Percentiles rank a stretch among this genome's conserved stretches.
Evolutionary conservation across 2,888 invertebrate genomes (phyloP).

Genomic region (Ormia ochracea): DNA sequence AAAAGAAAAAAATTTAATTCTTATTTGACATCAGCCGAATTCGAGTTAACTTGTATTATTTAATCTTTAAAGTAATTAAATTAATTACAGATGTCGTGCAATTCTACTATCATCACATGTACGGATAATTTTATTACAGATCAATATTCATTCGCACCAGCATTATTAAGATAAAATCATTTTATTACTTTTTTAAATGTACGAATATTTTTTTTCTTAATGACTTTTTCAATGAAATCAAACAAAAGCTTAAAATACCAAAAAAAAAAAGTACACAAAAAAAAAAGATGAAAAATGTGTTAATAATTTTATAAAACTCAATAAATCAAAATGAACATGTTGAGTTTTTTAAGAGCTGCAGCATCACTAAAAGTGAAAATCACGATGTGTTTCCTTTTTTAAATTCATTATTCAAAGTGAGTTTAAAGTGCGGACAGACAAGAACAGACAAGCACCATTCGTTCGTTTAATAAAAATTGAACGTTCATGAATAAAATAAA

Average conservation of each 20-base stretch:
- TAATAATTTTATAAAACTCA: constrained; percentile 19
- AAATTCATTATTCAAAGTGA: background rate
- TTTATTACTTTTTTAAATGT: background rate
- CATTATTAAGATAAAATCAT: background rate
- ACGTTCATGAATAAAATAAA: constrained; percentile 40
- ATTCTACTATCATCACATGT: too few species aligned
- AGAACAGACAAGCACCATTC: constrained; percentile 9
- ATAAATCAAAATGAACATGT: constrained; percentile 22
- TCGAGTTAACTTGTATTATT: too few species aligned
- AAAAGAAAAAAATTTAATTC: too few species aligned
- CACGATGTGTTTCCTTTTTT: background rate
- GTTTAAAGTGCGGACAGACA: background rate
- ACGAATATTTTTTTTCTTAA: background rate
- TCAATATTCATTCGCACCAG: background rate
- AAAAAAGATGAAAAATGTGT: background rate
- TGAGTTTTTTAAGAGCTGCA: background rate
- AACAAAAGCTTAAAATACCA: background rate
- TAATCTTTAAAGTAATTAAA: too few species aligned
- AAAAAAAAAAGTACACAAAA: too few species aligned
- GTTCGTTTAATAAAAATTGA: constrained; percentile 23
- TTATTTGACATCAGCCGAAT: too few species aligned
- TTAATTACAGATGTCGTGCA: too few species aligned
- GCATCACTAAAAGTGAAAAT: constrained; percentile 2
- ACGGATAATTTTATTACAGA: too few species aligned
- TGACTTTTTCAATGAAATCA: background rate